A percentile compares a stretch with the other conserved stretches of the same genome.
phyloP scores from a whole-genome alignment of 2,888 invertebrate genomes.

The Pseudococcus jackbeardsleyi region DNA sequence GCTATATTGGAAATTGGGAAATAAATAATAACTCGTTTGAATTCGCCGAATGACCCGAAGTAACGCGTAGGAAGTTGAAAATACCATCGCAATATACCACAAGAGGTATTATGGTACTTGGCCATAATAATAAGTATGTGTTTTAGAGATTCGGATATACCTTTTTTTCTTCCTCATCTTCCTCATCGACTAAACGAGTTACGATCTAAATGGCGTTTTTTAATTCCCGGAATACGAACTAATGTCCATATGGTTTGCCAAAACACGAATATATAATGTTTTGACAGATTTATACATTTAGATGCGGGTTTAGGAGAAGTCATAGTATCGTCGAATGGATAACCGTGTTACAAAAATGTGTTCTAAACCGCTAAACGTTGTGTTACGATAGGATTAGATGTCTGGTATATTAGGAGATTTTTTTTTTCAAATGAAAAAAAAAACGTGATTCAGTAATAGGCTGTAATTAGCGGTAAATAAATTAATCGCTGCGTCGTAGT shows the following conservation, averaged over 20 bases:
- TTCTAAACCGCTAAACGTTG: not conserved
- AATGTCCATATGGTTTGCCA: conserved; percentile 14
- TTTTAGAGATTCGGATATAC: not conserved
- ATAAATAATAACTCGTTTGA: conserved; percentile 32
- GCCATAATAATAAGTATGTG: not conserved
- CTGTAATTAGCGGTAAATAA: conserved; percentile 47
- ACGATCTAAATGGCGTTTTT: not conserved
- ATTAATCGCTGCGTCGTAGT: conserved; percentile 7
- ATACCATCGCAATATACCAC: not conserved
- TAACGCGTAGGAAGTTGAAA: conserved; percentile 15
- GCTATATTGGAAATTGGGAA: conserved; percentile 35
- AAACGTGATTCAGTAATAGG: conserved; percentile 38
- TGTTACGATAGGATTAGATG: not conserved
- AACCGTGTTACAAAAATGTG: conserved; percentile 9
- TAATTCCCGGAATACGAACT: not conserved
- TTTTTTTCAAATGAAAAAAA: not conserved
- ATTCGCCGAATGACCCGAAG: conserved; percentile 12
- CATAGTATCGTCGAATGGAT: not conserved
- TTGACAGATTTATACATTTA: conserved; percentile 6
- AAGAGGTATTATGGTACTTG: not conserved
- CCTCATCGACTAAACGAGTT: not conserved
- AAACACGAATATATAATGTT: conserved; percentile 8
- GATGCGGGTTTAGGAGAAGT: not conserved
- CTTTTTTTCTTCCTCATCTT: not conserved
- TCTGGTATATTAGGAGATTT: conserved; percentile 7